A percentile compares a stretch with the other conserved stretches of the same genome.
Conservation (phyloP, 2,888 invertebrate genomes). For the Drosophila testacea region DNA sequence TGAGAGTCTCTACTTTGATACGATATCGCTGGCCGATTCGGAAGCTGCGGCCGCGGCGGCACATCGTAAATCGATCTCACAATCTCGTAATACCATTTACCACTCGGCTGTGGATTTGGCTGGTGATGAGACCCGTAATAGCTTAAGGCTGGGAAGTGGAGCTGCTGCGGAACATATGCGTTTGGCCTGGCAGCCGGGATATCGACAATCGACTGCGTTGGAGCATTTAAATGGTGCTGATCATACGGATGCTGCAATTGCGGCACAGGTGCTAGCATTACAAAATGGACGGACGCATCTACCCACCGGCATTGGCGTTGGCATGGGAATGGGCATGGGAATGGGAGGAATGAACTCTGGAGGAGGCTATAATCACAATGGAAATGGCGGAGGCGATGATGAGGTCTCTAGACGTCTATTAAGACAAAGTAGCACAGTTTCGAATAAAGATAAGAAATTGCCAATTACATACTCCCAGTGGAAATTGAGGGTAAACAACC, state of each 20-base stretch:
- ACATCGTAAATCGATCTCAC: conserved; percentile 85
- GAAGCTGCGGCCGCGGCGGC: conserved; percentile 84
- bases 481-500: conserved; percentile 87
- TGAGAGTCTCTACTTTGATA: conserved; percentile 85
- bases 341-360: conserved; percentile 14
- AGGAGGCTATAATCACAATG: conserved; percentile 25
- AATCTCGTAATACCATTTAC: conserved; percentile 87
- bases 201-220: conserved; percentile 83
- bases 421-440: conserved; percentile 84
- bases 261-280: conserved; percentile 75
- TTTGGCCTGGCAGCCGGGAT: conserved; percentile 71
- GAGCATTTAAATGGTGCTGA: conserved; percentile 76
- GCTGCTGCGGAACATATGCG: conserved; percentile 54
- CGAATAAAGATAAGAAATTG: conserved; percentile 86
- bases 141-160: conserved; percentile 64
- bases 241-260: conserved; percentile 76
- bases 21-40: conserved; percentile 84
- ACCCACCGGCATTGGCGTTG: conserved; percentile 67
- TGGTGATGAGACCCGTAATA: conserved; percentile 80
- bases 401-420: conserved; percentile 87
- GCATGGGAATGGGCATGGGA: conserved; percentile 31
- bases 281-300: conserved; percentile 76
- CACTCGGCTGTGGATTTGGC: conserved; percentile 87
- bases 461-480: conserved; percentile 88
- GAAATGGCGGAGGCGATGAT: conserved; percentile 74